A percentile compares a stretch with the other conserved stretches of the same genome.
Evolutionary conservation across 2,113 vertebrate species (phyloP).

Genomic region (Rhinolophus sinicus): DNA sequence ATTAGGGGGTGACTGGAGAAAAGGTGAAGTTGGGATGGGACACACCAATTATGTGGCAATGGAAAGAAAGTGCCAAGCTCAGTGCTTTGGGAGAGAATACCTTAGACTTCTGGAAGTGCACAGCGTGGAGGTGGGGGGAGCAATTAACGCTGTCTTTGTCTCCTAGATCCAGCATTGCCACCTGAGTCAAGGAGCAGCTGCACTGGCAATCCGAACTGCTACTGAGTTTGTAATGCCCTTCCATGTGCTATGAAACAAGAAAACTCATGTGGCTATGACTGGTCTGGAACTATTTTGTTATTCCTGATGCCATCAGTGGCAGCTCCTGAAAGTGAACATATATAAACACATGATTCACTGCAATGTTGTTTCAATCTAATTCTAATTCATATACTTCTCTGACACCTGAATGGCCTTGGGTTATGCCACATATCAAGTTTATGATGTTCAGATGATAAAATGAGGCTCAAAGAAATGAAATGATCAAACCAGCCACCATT

Average conservation of each 20-base stretch:
- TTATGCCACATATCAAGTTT: background rate
- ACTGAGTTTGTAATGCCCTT: background rate
- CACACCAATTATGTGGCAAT: background rate
- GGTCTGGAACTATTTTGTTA: background rate
- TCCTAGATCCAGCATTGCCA: background rate
- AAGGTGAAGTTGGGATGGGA: background rate
- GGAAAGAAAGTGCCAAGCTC: background rate
- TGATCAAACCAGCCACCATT: background rate
- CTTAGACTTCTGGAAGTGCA: background rate
- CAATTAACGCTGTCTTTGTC: background rate
- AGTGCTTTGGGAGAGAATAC: background rate
- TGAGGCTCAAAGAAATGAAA: background rate
- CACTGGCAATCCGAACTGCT: background rate
- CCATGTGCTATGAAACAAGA: background rate
- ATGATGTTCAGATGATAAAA: background rate
- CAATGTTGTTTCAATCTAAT: background rate
- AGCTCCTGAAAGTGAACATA: background rate
- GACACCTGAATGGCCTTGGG: background rate
- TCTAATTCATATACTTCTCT: background rate
- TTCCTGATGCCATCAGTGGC: background rate
- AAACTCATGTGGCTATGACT: background rate
- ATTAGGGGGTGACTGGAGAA: background rate
- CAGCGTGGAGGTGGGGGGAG: too few species aligned
- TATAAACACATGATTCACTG: background rate
- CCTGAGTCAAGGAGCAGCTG: background rate